phyloP scores from a whole-genome alignment of 2,113 vertebrate genomes.

The Notarius lentiginosus region DNA sequence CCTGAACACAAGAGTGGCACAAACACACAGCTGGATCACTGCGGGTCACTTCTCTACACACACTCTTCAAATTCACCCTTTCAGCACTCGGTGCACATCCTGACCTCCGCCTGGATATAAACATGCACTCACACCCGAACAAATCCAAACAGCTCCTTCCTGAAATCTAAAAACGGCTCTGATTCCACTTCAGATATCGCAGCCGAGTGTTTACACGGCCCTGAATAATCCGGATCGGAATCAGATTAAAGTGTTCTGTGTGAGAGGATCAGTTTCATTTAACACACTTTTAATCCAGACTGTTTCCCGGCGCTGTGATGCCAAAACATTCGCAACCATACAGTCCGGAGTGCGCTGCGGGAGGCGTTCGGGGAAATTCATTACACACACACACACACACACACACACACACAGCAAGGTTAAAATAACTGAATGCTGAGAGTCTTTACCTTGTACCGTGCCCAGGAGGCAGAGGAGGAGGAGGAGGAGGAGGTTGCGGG shows the following conservation, averaged over 20 bases:
- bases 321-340: neutral
- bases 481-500: conserved; percentile 84
- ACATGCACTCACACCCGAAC: too few species aligned
- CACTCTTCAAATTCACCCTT: neutral
- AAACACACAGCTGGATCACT: conserved; percentile 31
- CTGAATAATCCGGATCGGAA: neutral
- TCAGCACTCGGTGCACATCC: neutral
- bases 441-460: conserved; percentile 85
- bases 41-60: conserved; percentile 28
- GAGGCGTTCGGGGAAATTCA: too few species aligned
- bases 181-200: neutral
- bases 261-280: neutral
- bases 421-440: too few species aligned
- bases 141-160: too few species aligned
- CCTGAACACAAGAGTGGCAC: conserved; percentile 67
- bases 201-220: neutral
- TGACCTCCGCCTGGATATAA: too few species aligned
- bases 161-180: neutral
- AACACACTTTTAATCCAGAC: neutral
- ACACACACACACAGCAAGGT: too few species aligned
- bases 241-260: neutral
- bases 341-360: too few species aligned
- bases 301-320: neutral
- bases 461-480: conserved; percentile 84
- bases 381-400: too few species aligned